These are phyloP conservation scores for Sogatella furcifera DNA, from an alignment of 1,140 invertebrate species.

Conservation along the genomic window DNA sequence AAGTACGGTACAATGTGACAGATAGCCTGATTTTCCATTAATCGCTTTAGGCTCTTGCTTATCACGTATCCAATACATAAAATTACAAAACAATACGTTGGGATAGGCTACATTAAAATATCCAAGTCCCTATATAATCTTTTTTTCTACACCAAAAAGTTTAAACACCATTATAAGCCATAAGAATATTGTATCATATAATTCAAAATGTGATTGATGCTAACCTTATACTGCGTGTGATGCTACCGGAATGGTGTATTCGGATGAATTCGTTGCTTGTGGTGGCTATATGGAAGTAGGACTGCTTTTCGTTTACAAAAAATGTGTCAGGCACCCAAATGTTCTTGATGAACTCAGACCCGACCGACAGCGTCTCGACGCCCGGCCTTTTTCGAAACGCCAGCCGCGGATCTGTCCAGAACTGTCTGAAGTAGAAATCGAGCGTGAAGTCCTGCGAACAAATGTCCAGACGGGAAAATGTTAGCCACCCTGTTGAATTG, in stretches of 20 bases:
- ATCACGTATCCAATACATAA: no score
- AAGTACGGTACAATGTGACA: no score
- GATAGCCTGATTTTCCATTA: no score
- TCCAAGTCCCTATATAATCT: no score
- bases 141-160: no score
- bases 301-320: conserved; percentile 97
- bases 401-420: conserved; percentile 91
- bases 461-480: no score
- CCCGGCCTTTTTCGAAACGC: conserved; percentile 77
- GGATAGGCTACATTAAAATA: no score
- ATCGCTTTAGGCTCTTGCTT: no score
- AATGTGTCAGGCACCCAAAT: conserved; percentile 98
- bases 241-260: conserved; percentile 87
- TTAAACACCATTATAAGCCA: no score
- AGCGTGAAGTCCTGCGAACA: conserved; percentile 83
- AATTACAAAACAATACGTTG: no score
- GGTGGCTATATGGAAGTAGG: conserved; percentile 95
- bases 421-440: conserved; percentile 98
- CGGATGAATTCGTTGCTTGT: conserved; percentile 95
- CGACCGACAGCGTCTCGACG: conserved; percentile 80
- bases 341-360: conserved; percentile 91
- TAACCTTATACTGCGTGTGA: conserved; percentile 92
- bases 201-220: conserved; percentile 23
- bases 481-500: no score
- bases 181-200: no score